Evolutionary conservation across 1,140 invertebrate species (phyloP).

Genomic region (Dinoponera quadriceps): DNA sequence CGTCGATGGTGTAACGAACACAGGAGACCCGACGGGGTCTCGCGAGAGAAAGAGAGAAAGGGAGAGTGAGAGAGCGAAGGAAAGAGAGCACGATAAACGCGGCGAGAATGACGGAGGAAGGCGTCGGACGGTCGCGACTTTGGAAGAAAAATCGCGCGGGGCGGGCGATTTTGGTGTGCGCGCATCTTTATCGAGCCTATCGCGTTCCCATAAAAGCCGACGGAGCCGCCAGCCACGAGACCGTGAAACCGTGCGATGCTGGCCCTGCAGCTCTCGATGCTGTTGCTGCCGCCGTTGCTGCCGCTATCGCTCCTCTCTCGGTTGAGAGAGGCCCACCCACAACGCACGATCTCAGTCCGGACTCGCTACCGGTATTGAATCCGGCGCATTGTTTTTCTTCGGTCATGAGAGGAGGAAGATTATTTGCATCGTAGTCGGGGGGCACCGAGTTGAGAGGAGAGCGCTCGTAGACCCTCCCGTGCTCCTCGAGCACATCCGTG

Average conservation of each 20-base stretch:
- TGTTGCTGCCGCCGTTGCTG: slow-evolving; percentile 69
- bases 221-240: slow-evolving; percentile 75
- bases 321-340: slow-evolving; percentile 83
- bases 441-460: slow-evolving; percentile 61
- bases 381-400: slow-evolving; percentile 84
- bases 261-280: slow-evolving; percentile 66
- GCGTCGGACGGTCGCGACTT: neutral
- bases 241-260: slow-evolving; percentile 75
- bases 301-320: slow-evolving; percentile 75
- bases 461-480: slow-evolving; percentile 55
- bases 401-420: slow-evolving; percentile 82
- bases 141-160: slow-evolving; percentile 7
- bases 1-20: too few species aligned
- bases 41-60: too few species aligned
- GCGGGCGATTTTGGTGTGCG: slow-evolving; percentile 65
- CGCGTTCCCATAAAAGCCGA: slow-evolving; percentile 80
- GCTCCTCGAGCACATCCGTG: slow-evolving; percentile 47
- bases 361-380: slow-evolving; percentile 86
- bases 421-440: slow-evolving; percentile 82
- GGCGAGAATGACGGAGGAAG: neutral
- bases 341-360: slow-evolving; percentile 83
- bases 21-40: too few species aligned
- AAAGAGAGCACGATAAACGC: neutral
- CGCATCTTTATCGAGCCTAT: slow-evolving; percentile 78
- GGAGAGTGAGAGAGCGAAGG: too few species aligned